phyloP scores from a whole-genome alignment of 2,113 vertebrate species.

The Epinephelus moara region DNA sequence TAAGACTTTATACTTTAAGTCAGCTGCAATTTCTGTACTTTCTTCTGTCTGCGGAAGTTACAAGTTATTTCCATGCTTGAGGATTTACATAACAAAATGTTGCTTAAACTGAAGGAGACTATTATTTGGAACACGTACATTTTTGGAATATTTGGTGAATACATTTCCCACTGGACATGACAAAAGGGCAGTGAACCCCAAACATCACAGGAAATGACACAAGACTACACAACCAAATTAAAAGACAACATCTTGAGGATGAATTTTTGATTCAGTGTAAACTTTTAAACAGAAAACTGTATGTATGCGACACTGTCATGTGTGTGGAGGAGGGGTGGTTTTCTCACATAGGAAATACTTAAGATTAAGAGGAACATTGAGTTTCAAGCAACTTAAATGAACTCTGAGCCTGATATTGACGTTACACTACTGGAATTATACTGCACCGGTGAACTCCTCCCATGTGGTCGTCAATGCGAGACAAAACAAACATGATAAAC shows the following conservation, averaged over 20 bases:
- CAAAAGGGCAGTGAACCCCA: background rate
- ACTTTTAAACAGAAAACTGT: background rate
- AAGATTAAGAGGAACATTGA: constrained; percentile 32
- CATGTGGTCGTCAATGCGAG: constrained; percentile 24
- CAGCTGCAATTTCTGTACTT: background rate
- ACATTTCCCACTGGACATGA: background rate
- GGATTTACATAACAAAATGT: background rate
- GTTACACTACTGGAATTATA: constrained; percentile 27
- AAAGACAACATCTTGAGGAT: constrained; percentile 7
- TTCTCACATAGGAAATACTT: constrained; percentile 7
- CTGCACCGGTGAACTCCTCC: constrained; percentile 38
- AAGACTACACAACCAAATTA: background rate
- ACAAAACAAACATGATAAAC: constrained; percentile 51
- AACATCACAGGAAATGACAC: background rate
- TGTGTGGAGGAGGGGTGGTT: constrained; percentile 19
- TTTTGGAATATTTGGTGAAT: background rate
- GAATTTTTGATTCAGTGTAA: constrained; percentile 13
- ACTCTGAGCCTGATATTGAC: constrained; percentile 48
- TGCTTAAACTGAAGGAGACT: background rate
- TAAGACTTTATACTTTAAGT: too few species aligned
- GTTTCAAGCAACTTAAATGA: constrained; percentile 31
- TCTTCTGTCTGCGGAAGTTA: background rate
- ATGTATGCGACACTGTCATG: background rate
- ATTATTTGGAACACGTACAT: background rate
- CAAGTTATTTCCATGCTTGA: background rate